Evolutionary conservation across 2,113 vertebrate species (phyloP).

Genomic region (Tragulus kanchil): DNA sequence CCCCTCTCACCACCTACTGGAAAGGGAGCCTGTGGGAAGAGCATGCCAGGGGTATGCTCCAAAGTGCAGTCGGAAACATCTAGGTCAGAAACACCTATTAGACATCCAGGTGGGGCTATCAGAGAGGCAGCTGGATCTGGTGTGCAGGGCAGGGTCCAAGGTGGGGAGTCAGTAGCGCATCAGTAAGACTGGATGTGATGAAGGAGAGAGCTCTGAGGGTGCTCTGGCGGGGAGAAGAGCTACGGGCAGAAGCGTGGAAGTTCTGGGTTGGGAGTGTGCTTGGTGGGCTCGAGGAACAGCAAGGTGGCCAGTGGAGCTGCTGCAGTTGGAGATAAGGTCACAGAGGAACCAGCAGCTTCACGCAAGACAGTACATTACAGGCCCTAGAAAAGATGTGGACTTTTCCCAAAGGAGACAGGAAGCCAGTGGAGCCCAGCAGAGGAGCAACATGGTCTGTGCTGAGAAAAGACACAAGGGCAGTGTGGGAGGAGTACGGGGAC

Average conservation of each 20-base stretch:
- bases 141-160: neutral
- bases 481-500: neutral
- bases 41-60: no score
- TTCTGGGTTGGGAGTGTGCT: no score
- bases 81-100: no score
- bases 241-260: neutral
- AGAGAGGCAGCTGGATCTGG: no score
- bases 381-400: neutral
- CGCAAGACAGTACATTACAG: rapidly evolving
- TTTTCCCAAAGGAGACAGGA: neutral
- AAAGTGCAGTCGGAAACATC: no score
- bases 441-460: no score
- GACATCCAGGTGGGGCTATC: no score
- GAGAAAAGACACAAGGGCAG: neutral
- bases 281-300: neutral
- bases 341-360: neutral
- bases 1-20: no score
- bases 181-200: neutral
- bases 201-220: neutral
- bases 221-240: neutral
- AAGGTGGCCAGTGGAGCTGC: neutral
- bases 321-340: neutral
- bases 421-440: neutral
- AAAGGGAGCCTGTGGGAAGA: no score
- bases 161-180: neutral